Base-by-base conservation (phyloP, 2,888 invertebrate species). In the Perizoma affinitatum region DNA sequence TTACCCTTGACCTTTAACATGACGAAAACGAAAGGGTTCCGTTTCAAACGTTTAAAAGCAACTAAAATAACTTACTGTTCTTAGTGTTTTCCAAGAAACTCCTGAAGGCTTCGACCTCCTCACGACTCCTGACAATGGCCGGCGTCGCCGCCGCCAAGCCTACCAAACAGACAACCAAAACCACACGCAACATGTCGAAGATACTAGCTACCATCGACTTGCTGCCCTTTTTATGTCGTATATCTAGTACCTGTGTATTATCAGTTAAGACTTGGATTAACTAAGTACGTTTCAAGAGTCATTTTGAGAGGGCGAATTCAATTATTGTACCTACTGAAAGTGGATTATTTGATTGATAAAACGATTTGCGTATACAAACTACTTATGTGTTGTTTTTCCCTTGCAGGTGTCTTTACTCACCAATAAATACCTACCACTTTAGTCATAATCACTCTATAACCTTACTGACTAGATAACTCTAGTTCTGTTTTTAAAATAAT, bases 51-150 rank as follows among this genome's bases (percentile, higher is more conserved):
- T 2, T 22, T 22, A 22, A 22, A 22, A 22, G 22, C 22, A n/a
- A 22, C 22, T 22, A 22, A 22, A 22, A 22, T 2, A 5, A 10
- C 83, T 79, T 67, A 89, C 90, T 77, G 38, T 68, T 77, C 65
- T 79, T 79, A 0, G 87, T 81, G 66, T 72, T 80, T 54, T 90
- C 87, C 73, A 91, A 72, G 72, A 80, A 89, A 38, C 77, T 72
- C 55, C 80, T 83, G 66, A 88, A 91, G 0, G 78, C 79, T 65
- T 89, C 77, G 7, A 90, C 84, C 63, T 90, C 82, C 41, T 85
- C 80, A 64, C 83, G 77, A 5, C 70, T 78, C 67, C 86, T 80
- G 33, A 76, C 74, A 2, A 87, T 60, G 0, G 84, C 74, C 0
- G 90, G 89, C 1, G 77, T 72, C 42, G 84, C 81, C 9, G 70